Percentiles rank a stretch among this genome's conserved stretches.
Conservation (phyloP, 1,140 invertebrate species). For the Aphis gossypii region DNA sequence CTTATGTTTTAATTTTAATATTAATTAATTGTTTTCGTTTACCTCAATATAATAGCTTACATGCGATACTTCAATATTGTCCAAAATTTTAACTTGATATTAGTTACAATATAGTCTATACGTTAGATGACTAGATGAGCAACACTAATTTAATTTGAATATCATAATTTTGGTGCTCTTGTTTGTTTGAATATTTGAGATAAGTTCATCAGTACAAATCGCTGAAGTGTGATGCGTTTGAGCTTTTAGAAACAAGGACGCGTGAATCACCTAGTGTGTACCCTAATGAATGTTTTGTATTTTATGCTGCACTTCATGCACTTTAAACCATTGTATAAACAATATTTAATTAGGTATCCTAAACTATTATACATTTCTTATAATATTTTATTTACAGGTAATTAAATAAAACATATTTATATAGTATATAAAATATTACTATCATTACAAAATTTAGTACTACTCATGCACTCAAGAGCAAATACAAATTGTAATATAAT, state of each 20-base stretch:
- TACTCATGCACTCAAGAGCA: background rate
- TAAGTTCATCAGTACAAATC: background rate
- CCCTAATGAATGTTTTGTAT: background rate
- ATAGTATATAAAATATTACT: background rate
- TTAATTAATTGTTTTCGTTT: background rate
- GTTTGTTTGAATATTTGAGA: background rate
- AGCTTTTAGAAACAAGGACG: background rate
- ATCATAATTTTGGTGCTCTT: background rate
- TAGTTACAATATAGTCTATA: background rate
- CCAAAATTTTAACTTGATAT: background rate
- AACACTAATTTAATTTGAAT: background rate
- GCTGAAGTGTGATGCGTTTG: background rate
- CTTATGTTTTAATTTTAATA: background rate
- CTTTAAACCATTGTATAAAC: background rate
- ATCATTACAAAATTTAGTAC: background rate
- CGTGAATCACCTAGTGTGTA: background rate
- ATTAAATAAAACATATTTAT: background rate
- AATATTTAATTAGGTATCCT: background rate
- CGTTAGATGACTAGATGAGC: background rate
- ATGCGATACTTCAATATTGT: background rate
- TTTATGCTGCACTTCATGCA: background rate
- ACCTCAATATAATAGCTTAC: background rate
- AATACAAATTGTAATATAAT: background rate
- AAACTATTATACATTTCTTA: background rate
- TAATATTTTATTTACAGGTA: background rate